Conservation (phyloP, 64 coral and sea anemone species). For the Astreopora myriophthalma region DNA sequence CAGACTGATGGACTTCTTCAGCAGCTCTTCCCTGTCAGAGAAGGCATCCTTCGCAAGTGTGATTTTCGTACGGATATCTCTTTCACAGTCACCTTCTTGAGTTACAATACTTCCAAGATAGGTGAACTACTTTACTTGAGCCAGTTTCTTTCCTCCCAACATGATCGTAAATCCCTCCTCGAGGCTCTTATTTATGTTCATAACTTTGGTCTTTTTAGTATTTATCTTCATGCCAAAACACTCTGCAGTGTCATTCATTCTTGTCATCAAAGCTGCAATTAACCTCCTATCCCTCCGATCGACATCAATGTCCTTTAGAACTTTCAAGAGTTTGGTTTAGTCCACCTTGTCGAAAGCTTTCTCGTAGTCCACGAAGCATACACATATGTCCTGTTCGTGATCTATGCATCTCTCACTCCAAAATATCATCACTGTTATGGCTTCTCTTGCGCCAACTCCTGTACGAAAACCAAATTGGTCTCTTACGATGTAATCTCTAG, state of each 20-base stretch:
- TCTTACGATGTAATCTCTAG: neutral
- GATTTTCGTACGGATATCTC: too few relatives aligned
- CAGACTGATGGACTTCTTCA: too few relatives aligned
- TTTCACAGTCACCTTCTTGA: neutral
- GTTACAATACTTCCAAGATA: neutral
- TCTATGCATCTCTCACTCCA: slow-evolving; percentile 12
- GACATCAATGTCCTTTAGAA: neutral
- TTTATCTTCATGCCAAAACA: neutral
- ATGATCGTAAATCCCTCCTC: too few relatives aligned
- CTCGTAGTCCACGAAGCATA: slow-evolving; percentile 13
- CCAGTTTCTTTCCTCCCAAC: neutral
- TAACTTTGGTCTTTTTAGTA: neutral
- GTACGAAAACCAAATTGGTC: slow-evolving; percentile 13
- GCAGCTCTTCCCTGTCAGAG: too few relatives aligned
- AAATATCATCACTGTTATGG: neutral
- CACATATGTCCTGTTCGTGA: slow-evolving; percentile 8
- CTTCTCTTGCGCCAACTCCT: slow-evolving; percentile 17
- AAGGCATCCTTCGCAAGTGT: too few relatives aligned
- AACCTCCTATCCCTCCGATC: neutral
- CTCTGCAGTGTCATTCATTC: neutral
- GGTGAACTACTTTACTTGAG: neutral
- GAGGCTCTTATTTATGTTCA: too few relatives aligned
- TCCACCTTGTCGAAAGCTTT: neutral
- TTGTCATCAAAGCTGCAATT: neutral
- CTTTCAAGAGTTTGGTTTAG: slow-evolving; percentile 28